These are phyloP conservation scores for Sphinx pinastri DNA, from an alignment of 2,888 invertebrate species.

Conservation along the genomic window DNA sequence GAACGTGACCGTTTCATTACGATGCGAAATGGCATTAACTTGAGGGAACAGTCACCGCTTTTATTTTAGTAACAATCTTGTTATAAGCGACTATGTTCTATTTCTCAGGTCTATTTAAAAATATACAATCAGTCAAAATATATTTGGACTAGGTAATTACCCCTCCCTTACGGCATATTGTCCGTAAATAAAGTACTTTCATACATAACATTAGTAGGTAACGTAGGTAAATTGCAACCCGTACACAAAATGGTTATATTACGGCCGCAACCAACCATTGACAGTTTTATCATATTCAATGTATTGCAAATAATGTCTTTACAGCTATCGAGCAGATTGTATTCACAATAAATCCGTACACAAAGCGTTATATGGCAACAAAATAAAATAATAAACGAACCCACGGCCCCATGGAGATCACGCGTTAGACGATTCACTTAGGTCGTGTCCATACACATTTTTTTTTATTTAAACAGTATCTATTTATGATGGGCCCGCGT, in stretches of 20 bases:
- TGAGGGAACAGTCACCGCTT: background rate
- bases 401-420: slow-evolving; percentile 7
- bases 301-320: slow-evolving; percentile 3
- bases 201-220: too few relatives aligned
- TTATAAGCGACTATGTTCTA: background rate
- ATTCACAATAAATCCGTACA: background rate
- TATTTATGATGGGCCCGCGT: background rate
- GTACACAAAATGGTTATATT: background rate
- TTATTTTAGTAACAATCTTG: slow-evolving; percentile 13
- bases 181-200: too few relatives aligned
- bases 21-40: slow-evolving; percentile 33
- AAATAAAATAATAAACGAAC: slow-evolving; percentile 16
- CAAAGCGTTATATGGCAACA: slow-evolving; percentile 16
- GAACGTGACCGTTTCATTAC: slow-evolving; percentile 48
- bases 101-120: background rate
- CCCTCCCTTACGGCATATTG: too few relatives aligned
- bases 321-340: slow-evolving; percentile 12
- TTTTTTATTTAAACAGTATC: background rate
- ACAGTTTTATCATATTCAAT: background rate
- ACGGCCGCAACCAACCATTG: background rate
- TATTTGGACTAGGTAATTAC: too few relatives aligned
- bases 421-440: slow-evolving; percentile 14
- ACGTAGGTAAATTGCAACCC: too few relatives aligned
- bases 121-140: too few relatives aligned
- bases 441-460: background rate